Evolutionary conservation across 2,888 invertebrate genomes (phyloP), one percentile per base, ranked within the genome.

Genomic region (Drosophila kanekoi): DNA sequence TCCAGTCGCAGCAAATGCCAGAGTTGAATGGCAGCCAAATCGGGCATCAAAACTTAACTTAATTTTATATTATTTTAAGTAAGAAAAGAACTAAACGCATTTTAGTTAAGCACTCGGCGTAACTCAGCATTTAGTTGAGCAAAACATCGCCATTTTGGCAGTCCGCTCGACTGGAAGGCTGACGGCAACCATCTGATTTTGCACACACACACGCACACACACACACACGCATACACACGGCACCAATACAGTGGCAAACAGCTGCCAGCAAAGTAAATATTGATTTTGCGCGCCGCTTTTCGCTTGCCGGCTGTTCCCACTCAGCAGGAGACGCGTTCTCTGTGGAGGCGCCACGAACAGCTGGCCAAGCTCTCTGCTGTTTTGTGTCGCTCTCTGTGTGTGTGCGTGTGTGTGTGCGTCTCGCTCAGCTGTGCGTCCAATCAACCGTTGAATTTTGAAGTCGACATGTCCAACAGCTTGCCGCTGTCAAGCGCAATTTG

Each of bases 401-500:
- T 51, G 49, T 53, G 23, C 63, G 63, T 32, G 16, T 49, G 61
- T 65, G 52, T 60, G 48, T 65, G 67, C 47, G 70, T 11, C 18
- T 47, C 67, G 87, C 87, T 82, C 82, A 88, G 82, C 87, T 82
- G 82, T 69, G 87, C 67, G 56, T 18, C 49, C 53, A 82, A 72
- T 88, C 77, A 79, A 71, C 73, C 82, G 80, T 82, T 71, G 58
- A 38, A 43, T 48, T 67, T 59, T 56, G 20, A 78, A 67, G 20
- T 48, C 28, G n/a, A 47, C 53, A 41, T 47, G 43, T 48, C 48
- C 49, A 67, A 74, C 56, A 68, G 48, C 54, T 65, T 73, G 71
- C 49, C 35, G 47, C 23, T 44, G 53, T 41, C 54, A 45, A 13
- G 28, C 33, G 62, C 52, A 28, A 40, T 38, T 44, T 33, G 23